These are phyloP conservation scores for Hybognathus amarus DNA, from an alignment of 2,797 vertebrate genomes.

Conservation along the genomic window DNA sequence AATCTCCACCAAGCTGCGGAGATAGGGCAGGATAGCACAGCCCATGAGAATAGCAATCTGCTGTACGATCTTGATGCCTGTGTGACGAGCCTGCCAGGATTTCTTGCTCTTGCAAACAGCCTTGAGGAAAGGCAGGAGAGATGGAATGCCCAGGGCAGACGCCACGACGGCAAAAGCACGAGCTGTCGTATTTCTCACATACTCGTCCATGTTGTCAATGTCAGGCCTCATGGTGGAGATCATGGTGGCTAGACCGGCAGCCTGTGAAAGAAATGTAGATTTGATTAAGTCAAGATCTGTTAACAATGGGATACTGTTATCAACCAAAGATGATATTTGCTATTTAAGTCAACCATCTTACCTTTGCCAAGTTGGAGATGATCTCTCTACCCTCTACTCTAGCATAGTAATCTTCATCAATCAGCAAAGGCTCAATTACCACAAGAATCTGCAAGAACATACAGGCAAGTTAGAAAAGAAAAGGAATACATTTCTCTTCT, in stretches of 20 bases:
- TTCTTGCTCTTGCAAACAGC: constrained; percentile 99
- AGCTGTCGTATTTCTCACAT: constrained; percentile 97
- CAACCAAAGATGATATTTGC: neutral
- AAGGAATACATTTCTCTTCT: neutral
- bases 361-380: constrained; percentile 99
- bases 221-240: constrained; percentile 99
- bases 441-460: constrained; percentile 87
- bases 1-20: constrained; percentile 99
- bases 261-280: constrained; percentile 72
- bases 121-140: constrained; percentile 97
- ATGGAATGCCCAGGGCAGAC: constrained; percentile 96
- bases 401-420: constrained; percentile 99
- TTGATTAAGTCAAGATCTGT: neutral
- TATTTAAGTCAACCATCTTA: constrained; percentile 63
- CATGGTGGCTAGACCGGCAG: constrained; percentile 99
- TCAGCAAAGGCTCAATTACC: constrained; percentile 96
- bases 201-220: constrained; percentile 99
- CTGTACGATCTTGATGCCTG: constrained; percentile 99
- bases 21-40: constrained; percentile 96
- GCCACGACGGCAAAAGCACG: constrained; percentile 98
- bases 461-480: neutral
- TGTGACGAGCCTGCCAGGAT: constrained; percentile 98
- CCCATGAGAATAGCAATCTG: constrained; percentile 99
- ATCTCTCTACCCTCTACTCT: constrained; percentile 99
- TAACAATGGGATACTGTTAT: no score